These are phyloP conservation scores for Syrrhaptes paradoxus DNA, from an alignment of 2,113 vertebrate genomes.

Conservation along the genomic window DNA sequence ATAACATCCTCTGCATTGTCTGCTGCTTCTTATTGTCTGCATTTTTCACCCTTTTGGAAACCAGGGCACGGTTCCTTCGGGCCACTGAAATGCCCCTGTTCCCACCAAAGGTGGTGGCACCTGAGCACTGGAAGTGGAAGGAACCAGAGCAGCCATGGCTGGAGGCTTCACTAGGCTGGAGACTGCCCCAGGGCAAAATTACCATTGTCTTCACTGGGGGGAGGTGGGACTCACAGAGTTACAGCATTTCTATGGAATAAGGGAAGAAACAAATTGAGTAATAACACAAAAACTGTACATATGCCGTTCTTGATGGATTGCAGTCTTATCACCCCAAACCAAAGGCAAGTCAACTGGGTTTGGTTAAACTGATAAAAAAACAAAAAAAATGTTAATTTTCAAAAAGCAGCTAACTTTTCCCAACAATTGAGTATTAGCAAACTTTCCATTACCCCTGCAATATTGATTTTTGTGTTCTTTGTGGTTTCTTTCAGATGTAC, in stretches of 20 bases:
- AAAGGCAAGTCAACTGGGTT: neutral
- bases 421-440: neutral
- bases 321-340: neutral
- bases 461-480: conserved; percentile 22
- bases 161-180: neutral
- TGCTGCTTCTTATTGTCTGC: neutral
- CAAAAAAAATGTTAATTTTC: neutral
- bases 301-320: neutral
- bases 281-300: neutral
- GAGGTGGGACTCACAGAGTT: neutral
- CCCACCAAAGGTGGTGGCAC: neutral
- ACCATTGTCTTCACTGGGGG: neutral
- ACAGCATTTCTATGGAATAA: neutral
- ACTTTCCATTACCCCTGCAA: neutral
- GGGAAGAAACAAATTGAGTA: neutral
- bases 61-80: fast-evolving
- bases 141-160: fast-evolving
- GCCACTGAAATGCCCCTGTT: neutral
- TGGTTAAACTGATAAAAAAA: neutral
- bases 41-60: neutral
- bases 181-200: neutral
- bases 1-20: neutral
- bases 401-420: neutral
- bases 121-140: neutral
- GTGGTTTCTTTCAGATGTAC: neutral